These are phyloP conservation scores for Epinotia nisella DNA, from an alignment of 2,888 invertebrate genomes.

Conservation along the genomic window DNA sequence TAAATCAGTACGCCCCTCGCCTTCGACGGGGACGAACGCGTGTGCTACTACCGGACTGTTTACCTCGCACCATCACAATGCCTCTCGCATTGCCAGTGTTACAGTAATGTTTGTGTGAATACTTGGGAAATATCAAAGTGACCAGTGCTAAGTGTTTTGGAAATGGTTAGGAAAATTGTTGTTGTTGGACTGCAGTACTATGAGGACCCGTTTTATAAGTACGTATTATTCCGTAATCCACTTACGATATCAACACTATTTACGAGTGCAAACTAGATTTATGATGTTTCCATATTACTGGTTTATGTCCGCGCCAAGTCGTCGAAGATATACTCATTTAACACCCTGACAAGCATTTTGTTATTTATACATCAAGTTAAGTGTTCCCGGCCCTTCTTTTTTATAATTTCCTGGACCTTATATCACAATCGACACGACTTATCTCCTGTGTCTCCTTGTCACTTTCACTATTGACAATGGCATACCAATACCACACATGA, in stretches of 20 bases:
- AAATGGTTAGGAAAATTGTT: conserved; percentile 81
- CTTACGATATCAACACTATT: conserved; percentile 24
- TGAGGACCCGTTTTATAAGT: conserved; percentile 81
- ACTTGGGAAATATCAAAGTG: conserved; percentile 58
- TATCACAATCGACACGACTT: too few relatives aligned
- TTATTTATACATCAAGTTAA: neutral
- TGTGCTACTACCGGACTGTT: conserved; percentile 53
- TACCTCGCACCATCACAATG: conserved; percentile 63
- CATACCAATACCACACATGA: neutral
- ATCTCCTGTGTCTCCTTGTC: neutral
- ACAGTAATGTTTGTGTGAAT: conserved; percentile 66
- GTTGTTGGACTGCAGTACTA: conserved; percentile 78
- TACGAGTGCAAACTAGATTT: conserved; percentile 9
- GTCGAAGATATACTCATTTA: neutral
- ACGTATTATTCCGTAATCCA: conserved; percentile 54
- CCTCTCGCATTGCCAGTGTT: conserved; percentile 65
- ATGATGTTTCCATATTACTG: conserved; percentile 9
- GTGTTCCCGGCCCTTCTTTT: neutral
- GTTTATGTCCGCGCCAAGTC: neutral
- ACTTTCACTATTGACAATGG: neutral
- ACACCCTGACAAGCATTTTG: too few relatives aligned
- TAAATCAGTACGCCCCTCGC: conserved; percentile 68
- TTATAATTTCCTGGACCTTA: neutral
- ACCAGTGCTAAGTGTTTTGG: conserved; percentile 61
- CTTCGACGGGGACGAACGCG: conserved; percentile 65